Evolutionary conservation across 2,113 vertebrate species (phyloP).

Genomic region (Dendropsophus ebraccatus): DNA sequence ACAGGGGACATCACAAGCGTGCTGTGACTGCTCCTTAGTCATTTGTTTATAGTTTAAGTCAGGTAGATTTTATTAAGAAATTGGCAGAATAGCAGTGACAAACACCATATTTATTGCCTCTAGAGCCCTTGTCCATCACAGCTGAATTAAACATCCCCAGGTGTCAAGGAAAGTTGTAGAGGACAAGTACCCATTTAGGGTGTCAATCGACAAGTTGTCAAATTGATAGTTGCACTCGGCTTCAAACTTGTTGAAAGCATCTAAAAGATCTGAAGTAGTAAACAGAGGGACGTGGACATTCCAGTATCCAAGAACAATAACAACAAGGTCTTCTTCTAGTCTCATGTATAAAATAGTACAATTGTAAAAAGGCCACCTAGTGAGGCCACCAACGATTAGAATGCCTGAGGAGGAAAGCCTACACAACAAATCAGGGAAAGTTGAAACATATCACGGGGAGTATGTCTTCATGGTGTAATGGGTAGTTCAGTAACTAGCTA

Average conservation of each 20-base stretch:
- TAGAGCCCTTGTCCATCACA: neutral
- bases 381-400: conserved; percentile 6
- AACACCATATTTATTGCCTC: neutral
- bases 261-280: neutral
- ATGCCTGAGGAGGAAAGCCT: neutral
- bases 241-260: neutral
- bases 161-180: neutral
- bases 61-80: neutral
- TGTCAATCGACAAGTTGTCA: neutral
- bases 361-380: neutral
- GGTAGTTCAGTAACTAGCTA: neutral
- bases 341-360: neutral
- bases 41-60: neutral
- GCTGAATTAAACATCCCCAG: neutral
- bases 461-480: neutral
- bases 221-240: neutral
- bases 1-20: neutral
- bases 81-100: neutral
- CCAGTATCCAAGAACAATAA: neutral
- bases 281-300: neutral
- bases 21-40: neutral
- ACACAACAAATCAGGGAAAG: neutral
- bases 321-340: neutral
- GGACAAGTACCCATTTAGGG: neutral
- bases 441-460: neutral